phyloP scores from a whole-genome alignment of 2,888 invertebrate species.

The Apamea crenata region DNA sequence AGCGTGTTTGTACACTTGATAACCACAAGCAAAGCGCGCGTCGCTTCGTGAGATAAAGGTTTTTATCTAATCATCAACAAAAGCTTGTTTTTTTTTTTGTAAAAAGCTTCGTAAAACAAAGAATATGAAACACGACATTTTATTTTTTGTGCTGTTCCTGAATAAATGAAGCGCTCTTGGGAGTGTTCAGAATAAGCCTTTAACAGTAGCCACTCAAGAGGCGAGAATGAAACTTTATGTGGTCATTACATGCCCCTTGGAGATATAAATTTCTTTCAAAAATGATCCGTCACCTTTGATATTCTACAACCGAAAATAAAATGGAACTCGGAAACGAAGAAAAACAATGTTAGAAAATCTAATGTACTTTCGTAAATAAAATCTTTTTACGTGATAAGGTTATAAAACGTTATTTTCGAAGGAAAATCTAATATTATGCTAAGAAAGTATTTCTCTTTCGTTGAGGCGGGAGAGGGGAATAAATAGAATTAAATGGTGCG shows the following conservation, averaged over 20 bases:
- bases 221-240: not conserved
- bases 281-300: not conserved
- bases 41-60: not conserved
- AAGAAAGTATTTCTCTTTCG: conserved; percentile 10
- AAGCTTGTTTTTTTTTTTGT: not conserved
- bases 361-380: not conserved
- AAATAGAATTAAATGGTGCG: not conserved
- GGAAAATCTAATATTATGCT: conserved; percentile 4
- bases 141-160: too few species aligned
- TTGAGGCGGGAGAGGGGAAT: not conserved
- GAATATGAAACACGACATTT: not conserved
- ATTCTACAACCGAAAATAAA: conserved; percentile 4
- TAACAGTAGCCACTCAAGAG: not conserved
- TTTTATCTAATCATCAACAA: not conserved
- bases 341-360: not conserved
- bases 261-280: not conserved
- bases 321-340: not conserved
- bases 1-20: too few species aligned
- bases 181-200: not conserved
- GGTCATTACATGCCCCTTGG: not conserved
- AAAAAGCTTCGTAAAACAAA: not conserved
- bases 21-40: not conserved
- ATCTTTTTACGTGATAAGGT: conserved; percentile 21
- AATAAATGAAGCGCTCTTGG: not conserved
- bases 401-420: not conserved